phyloP scores from a whole-genome alignment of 2,888 invertebrate species.

The Zaprionus obscuricornis region DNA sequence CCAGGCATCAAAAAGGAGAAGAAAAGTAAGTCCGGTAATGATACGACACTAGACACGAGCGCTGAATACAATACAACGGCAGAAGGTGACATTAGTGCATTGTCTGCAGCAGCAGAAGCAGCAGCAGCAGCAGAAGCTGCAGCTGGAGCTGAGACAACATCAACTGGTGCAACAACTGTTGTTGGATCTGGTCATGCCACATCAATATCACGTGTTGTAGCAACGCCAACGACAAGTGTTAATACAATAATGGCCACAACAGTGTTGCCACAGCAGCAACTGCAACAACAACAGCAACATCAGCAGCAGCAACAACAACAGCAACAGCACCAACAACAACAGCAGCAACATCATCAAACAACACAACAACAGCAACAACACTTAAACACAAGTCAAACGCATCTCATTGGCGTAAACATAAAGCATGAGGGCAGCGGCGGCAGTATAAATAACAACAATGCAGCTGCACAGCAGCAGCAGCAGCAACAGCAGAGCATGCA shows the following conservation, averaged over 20 bases:
- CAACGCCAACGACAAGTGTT: conserved; percentile 41
- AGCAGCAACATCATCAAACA: conserved; percentile 47
- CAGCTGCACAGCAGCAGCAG: conserved; percentile 47
- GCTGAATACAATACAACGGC: conserved; percentile 53
- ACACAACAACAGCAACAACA: conserved; percentile 56
- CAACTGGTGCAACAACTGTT: conserved; percentile 34
- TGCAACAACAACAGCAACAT: conserved; percentile 41
- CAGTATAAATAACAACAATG: conserved; percentile 20
- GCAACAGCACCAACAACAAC: conserved; percentile 41
- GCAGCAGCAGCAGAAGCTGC: conserved; percentile 30
- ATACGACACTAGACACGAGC: conserved; percentile 66
- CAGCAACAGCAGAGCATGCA: conserved; percentile 67
- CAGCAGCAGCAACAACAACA: conserved; percentile 39
- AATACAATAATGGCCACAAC: conserved; percentile 60
- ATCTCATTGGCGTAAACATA: conserved; percentile 59
- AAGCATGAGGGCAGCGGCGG: conserved; percentile 54
- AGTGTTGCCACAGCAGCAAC: conserved; percentile 63
- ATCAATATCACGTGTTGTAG: conserved; percentile 50
- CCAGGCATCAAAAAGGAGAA: conserved; percentile 83
- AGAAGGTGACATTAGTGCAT: conserved; percentile 55
- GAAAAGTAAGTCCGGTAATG: conserved; percentile 81
- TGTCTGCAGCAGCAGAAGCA: conserved; percentile 41
- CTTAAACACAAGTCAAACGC: conserved; percentile 60
- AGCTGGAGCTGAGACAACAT: too few species aligned
- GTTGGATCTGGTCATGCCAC: conserved; percentile 34